Base-by-base conservation (phyloP, 2,113 vertebrate species). In the Siphamia tubifer region DNA sequence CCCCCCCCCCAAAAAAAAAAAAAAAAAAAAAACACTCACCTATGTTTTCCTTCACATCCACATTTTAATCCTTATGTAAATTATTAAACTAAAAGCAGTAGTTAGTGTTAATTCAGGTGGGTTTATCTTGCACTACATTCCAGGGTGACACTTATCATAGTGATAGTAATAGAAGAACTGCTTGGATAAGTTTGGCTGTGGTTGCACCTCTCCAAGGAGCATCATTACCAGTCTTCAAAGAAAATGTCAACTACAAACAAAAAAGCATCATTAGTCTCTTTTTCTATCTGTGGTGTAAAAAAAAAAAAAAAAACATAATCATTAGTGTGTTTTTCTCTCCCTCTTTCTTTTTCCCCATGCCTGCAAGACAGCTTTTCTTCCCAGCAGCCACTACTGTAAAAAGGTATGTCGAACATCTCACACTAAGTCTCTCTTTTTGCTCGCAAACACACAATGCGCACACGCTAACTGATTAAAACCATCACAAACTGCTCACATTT, bases 211-310 rank as follows among this genome's bases (percentile, higher is more conserved):
- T 75, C 55, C 8, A 44, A 25, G 49, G 60, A 76, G 67, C 75
- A 82, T 83, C 45, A 82, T 79, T 81, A 82, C 70, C 38, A 20
- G 39, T 12, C 77, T 82, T 74, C 75, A 83, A 77, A 83, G 77
- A 51, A 89, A 83, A 85, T 77, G 74, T 76, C 66, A 83, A 62
- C 65, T 65, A 65, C 51, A 78, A 75, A 74, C 44, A 63, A 58
- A 64, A 34, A 70, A 81, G 30, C 68, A 75, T 78, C 76, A 78
- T 71, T 82, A 83, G 74, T 66, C 57, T 68, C 60, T 74, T 71
- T 74, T 72, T 70, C 42, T 55, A 16, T 65, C 28, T 32, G 11
- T 45, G 25, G 42, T 1, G 6, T 25, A 43, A 74, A 70, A 49
- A 72, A 19, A 9, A 39, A 25, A 43, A 74, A 70, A 49, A 72